Evolutionary conservation across 2,797 vertebrate species (phyloP), one percentile per base, ranked within the genome.

Genomic region (Enteromius argenteus): DNA sequence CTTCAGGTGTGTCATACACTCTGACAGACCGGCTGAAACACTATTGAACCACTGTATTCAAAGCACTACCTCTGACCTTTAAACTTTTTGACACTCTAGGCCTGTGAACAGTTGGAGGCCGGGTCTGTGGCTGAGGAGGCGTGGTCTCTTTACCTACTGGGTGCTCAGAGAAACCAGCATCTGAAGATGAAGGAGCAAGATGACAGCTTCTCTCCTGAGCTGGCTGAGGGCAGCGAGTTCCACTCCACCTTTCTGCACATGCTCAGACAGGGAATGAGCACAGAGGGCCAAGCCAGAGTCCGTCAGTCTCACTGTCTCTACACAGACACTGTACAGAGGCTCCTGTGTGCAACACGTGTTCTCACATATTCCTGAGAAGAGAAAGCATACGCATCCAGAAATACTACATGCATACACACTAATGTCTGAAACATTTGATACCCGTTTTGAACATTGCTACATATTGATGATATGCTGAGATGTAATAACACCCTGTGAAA

Each of bases 231-330:
- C 37, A 95, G 93, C 0, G 96, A 97, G 88, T 95, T 98, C 75
- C 97, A 99, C 89, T 96, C 96, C 72, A 98, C 97, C 0, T 92
- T 99, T n/a, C 94, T 96, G 88, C 97, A 98, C 92, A 93, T 96
- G 94, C 90, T 97, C 5, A 95, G 94, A 90, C 97, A 97, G 23
- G 66, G 71, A 78, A 92, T 94, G 89, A 97, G 96, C 30, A 2
- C 42, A 0, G 88, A 85, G 2, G 95, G 94, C 2, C 77, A 92
- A 15, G 89, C 80, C 0, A 90, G 27, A 71, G 88, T 92, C 0
- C 86, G 72, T 74, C 17, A 21, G 4, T 84, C 95, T 46, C 88
- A 83, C 74, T 87, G 88, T 81, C 90, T 93, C 42, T 96, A 97
- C 30, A 44, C 92, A 0, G 92, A 97, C 76, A 90, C 89, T 0